These are phyloP conservation scores for Seriola quinqueradiata DNA, from an alignment of 2,113 vertebrate species.

Conservation along the genomic window DNA sequence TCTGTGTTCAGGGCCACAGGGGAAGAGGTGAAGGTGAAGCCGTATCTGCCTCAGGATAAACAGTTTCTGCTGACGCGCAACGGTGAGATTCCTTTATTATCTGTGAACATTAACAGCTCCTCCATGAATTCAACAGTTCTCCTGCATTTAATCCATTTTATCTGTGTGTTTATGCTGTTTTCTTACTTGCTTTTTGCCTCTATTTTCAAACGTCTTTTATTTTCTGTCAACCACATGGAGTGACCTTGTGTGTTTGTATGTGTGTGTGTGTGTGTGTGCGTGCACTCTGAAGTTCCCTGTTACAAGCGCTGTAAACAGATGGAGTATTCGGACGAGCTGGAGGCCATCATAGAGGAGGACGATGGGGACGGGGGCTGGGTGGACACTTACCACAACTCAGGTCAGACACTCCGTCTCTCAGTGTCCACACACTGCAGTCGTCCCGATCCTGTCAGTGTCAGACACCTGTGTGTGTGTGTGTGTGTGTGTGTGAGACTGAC, in stretches of 20 bases:
- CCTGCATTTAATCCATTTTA: too few relatives aligned
- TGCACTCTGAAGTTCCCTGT: slow-evolving; percentile 88
- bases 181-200: too few relatives aligned
- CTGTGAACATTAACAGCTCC: background rate
- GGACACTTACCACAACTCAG: slow-evolving; percentile 96
- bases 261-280: background rate
- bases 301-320: slow-evolving; percentile 99
- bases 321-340: slow-evolving; percentile 98
- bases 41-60: slow-evolving; percentile 94
- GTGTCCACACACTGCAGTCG: too few relatives aligned
- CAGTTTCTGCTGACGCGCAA: slow-evolving; percentile 98
- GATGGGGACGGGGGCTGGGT: slow-evolving; percentile 99
- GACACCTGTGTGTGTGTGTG: too few relatives aligned
- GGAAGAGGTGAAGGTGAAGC: slow-evolving; percentile 96
- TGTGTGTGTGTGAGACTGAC: too few relatives aligned
- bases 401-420: slow-evolving; percentile 70
- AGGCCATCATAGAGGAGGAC: slow-evolving; percentile 99
- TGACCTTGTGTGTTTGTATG: background rate
- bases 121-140: too few relatives aligned
- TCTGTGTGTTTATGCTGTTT: too few relatives aligned
- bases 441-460: too few relatives aligned
- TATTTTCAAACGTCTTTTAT: too few relatives aligned
- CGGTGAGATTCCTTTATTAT: slow-evolving; percentile 74
- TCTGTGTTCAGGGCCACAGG: slow-evolving; percentile 89
- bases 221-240: too few relatives aligned